Evolutionary conservation across 1,140 invertebrate genomes (phyloP).

Genomic region (Drosophila repletoides): DNA sequence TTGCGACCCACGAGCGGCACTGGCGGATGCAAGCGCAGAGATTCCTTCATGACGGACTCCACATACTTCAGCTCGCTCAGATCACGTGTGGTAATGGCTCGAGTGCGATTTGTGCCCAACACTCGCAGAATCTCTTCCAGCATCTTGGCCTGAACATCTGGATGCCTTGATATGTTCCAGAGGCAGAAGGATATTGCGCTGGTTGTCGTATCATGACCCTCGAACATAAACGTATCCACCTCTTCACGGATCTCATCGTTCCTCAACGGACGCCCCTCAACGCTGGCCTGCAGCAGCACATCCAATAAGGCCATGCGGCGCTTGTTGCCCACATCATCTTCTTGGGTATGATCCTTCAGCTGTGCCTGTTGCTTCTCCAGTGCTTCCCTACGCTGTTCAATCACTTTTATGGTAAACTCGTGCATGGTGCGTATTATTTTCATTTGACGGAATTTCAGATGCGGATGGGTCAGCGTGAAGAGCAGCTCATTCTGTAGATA

Average conservation of each 20-base stretch:
- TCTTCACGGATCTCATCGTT: slow-evolving; percentile 87
- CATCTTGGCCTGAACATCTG: slow-evolving; percentile 62
- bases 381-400: slow-evolving; percentile 72
- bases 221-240: slow-evolving; percentile 89
- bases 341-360: background rate
- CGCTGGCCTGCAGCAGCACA: slow-evolving; percentile 85
- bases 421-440: slow-evolving; percentile 86
- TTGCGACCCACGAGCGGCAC: slow-evolving; percentile 84
- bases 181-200: slow-evolving; percentile 66
- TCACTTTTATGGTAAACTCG: slow-evolving; percentile 86
- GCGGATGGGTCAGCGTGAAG: slow-evolving; percentile 61
- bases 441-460: slow-evolving; percentile 83
- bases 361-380: slow-evolving; percentile 32
- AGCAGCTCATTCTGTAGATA: slow-evolving; percentile 58
- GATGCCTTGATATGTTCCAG: slow-evolving; percentile 51
- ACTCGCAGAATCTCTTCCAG: slow-evolving; percentile 78
- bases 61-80: slow-evolving; percentile 86
- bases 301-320: slow-evolving; percentile 87
- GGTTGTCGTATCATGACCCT: slow-evolving; percentile 82
- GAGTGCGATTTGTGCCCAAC: slow-evolving; percentile 78
- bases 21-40: slow-evolving; percentile 86
- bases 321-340: slow-evolving; percentile 71
- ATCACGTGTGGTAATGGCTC: slow-evolving; percentile 83
- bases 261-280: slow-evolving; percentile 83
- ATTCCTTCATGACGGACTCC: slow-evolving; percentile 89